A percentile compares a stretch with the other conserved stretches of the same genome.
phyloP scores from a whole-genome alignment of 2,888 invertebrate genomes.

The Trachelus troglodyta region DNA sequence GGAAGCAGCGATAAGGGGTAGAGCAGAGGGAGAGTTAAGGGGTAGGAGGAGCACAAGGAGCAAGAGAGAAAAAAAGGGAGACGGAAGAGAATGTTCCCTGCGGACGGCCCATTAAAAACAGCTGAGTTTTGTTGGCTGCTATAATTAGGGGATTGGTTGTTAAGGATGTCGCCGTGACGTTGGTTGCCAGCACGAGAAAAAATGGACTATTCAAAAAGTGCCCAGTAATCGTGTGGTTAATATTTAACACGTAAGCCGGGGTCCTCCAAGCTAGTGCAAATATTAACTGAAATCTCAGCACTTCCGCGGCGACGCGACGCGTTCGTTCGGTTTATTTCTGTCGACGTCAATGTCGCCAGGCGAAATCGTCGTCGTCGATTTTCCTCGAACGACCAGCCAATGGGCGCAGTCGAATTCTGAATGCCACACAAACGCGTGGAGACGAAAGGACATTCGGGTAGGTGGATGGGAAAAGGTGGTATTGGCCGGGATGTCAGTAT shows the following conservation, averaged over 20 bases:
- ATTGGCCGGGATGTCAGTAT: background rate
- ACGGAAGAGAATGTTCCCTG: background rate
- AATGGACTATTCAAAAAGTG: background rate
- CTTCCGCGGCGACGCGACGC: background rate
- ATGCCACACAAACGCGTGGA: background rate
- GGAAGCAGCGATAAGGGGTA: background rate
- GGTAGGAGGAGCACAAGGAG: background rate
- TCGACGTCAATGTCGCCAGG: slow-evolving; percentile 2
- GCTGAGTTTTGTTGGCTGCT: slow-evolving; percentile 11
- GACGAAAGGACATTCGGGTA: background rate
- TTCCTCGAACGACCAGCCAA: background rate
- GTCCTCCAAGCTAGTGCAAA: background rate
- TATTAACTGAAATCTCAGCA: background rate
- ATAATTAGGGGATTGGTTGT: slow-evolving; percentile 10
- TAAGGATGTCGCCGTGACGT: background rate
- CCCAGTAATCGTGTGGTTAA: background rate
- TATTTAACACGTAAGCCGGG: background rate
- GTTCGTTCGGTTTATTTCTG: background rate
- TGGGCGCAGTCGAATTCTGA: background rate
- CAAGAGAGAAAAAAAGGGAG: background rate
- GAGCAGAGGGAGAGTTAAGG: background rate
- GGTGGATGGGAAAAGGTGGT: background rate
- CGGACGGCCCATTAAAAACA: slow-evolving; percentile 11
- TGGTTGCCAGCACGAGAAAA: background rate
- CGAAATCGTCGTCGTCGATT: background rate